These are phyloP conservation scores for Aphodius granarius DNA, from an alignment of 2,888 invertebrate species.

Conservation along the genomic window DNA sequence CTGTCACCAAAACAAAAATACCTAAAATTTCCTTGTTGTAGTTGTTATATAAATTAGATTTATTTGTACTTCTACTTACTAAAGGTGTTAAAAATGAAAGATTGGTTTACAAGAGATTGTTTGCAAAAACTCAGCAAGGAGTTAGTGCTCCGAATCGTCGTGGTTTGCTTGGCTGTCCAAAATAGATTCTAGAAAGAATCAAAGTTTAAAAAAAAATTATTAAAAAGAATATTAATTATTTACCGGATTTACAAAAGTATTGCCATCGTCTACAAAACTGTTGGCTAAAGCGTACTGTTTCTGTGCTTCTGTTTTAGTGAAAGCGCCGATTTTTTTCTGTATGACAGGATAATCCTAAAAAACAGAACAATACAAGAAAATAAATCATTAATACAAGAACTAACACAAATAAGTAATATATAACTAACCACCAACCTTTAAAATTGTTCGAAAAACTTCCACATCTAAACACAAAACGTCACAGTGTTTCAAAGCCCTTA, in stretches of 20 bases:
- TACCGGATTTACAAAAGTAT: constrained; percentile 21
- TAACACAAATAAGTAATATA: background rate
- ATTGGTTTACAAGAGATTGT: constrained; percentile 13
- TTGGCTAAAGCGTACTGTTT: constrained; percentile 58
- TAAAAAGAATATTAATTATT: background rate
- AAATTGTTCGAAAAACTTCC: constrained; percentile 57
- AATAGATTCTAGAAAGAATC: constrained; percentile 18
- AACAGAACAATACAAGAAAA: background rate
- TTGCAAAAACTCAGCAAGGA: constrained; percentile 15
- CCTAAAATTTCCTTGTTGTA: too few relatives aligned
- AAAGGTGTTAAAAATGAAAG: constrained; percentile 14
- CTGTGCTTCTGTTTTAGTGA: constrained; percentile 47
- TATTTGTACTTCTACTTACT: constrained; percentile 20
- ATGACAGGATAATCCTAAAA: constrained; percentile 58
- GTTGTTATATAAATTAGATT: too few relatives aligned
- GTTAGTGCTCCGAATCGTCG: constrained; percentile 12
- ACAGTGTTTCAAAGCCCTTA: constrained; percentile 56
- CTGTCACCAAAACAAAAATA: constrained; percentile 51
- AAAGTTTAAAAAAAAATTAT: background rate
- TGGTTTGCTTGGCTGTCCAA: constrained; percentile 14
- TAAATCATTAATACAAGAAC: background rate
- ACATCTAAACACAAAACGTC: constrained; percentile 56
- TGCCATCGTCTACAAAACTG: constrained; percentile 39
- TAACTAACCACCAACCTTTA: constrained; percentile 38
- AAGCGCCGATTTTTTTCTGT: constrained; percentile 53